phyloP scores from a whole-genome alignment of 2,113 vertebrate genomes.

The Charadrius vociferus region DNA sequence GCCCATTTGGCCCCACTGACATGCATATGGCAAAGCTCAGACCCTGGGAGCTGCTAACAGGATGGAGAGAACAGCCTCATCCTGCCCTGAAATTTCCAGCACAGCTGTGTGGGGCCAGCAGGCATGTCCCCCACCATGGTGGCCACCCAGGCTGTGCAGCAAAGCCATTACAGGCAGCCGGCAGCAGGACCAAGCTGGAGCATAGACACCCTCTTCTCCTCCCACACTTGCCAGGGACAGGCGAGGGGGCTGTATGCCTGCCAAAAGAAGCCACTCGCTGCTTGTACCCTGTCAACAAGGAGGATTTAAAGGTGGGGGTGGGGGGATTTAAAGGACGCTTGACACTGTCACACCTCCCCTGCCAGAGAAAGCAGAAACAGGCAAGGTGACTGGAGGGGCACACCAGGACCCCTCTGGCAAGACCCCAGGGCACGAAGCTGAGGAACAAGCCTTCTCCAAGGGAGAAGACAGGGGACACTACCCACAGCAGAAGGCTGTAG shows the following conservation, averaged over 20 bases:
- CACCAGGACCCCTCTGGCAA: neutral
- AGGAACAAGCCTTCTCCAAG: neutral
- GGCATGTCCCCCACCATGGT: no score
- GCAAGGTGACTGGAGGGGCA: neutral
- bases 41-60: neutral
- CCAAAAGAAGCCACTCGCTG: neutral
- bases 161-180: fast-evolving
- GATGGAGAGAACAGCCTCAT: neutral
- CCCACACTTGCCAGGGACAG: fast-evolving
- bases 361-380: neutral
- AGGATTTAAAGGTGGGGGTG: neutral
- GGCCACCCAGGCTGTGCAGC: neutral
- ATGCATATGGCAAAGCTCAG: neutral
- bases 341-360: neutral
- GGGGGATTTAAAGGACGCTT: neutral
- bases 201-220: neutral
- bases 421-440: neutral
- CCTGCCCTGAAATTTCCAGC: neutral
- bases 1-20: neutral
- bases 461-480: neutral
- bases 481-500: neutral
- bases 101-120: no score
- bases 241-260: fast-evolving
- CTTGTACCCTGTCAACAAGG: neutral
- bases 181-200: fast-evolving